phyloP scores from a whole-genome alignment of 2,797 vertebrate species.

The Melanotaenia nigrans region DNA sequence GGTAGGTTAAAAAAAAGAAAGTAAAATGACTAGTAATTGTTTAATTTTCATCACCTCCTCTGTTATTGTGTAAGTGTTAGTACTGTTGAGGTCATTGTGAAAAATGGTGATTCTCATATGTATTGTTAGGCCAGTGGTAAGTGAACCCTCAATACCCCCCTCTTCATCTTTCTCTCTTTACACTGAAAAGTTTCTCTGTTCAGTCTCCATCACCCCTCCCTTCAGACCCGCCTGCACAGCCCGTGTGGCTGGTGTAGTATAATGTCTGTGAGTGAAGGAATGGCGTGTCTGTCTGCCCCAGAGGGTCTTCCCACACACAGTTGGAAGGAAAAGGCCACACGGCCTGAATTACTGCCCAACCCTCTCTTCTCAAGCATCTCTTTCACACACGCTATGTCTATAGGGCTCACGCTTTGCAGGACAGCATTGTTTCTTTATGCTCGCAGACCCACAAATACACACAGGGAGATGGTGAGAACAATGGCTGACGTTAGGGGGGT shows the following conservation, averaged over 20 bases:
- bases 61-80: slow-evolving; percentile 17
- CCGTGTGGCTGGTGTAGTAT: slow-evolving; percentile 55
- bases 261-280: slow-evolving; percentile 70
- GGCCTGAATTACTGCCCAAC: slow-evolving; percentile 62
- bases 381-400: slow-evolving; percentile 61
- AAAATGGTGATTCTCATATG: slow-evolving; percentile 43
- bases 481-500: slow-evolving; percentile 43
- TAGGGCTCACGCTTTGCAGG: slow-evolving; percentile 56
- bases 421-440: slow-evolving; percentile 70
- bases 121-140: slow-evolving; percentile 50
- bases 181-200: slow-evolving; percentile 72
- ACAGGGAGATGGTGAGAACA: slow-evolving; percentile 60
- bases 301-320: slow-evolving; percentile 76
- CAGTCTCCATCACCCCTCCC: slow-evolving; percentile 46
- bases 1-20: background rate
- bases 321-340: slow-evolving; percentile 61
- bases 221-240: slow-evolving; percentile 44
- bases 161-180: slow-evolving; percentile 40
- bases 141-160: slow-evolving; percentile 34
- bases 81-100: slow-evolving; percentile 40
- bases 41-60: background rate
- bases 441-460: slow-evolving; percentile 67
- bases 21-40: background rate
- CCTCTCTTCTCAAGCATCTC: slow-evolving; percentile 66
- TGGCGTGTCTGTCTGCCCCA: slow-evolving; percentile 67